phyloP scores from a whole-genome alignment of 2,888 invertebrate species.

The Morpho achilles region DNA sequence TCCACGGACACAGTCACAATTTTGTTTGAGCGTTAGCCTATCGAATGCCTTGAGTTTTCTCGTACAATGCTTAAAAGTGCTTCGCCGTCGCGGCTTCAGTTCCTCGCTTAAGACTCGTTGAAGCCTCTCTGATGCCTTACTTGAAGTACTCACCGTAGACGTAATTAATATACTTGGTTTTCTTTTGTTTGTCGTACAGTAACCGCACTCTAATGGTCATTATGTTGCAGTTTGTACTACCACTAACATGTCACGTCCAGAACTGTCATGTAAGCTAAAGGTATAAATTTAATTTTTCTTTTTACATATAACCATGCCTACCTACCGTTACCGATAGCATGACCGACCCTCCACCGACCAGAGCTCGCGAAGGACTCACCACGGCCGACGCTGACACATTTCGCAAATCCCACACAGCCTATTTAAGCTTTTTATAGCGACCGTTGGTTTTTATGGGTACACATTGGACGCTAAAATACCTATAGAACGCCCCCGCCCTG shows the following conservation, averaged over 20 bases:
- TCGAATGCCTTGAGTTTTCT: slow-evolving; percentile 61
- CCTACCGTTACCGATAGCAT: slow-evolving; percentile 63
- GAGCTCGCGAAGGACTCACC: slow-evolving; percentile 55
- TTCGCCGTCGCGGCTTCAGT: slow-evolving; percentile 73
- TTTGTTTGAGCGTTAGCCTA: slow-evolving; percentile 28
- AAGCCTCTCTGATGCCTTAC: slow-evolving; percentile 73
- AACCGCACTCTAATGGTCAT: slow-evolving; percentile 80
- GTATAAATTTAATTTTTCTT: slow-evolving; percentile 76
- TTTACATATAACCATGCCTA: slow-evolving; percentile 70
- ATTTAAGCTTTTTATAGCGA: slow-evolving; percentile 72
- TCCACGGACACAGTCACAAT: slow-evolving; percentile 13
- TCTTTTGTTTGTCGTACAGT: slow-evolving; percentile 78
- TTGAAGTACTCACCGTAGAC: slow-evolving; percentile 72
- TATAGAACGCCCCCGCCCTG: slow-evolving; percentile 77
- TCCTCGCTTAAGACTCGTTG: slow-evolving; percentile 72
- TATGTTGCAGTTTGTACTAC: slow-evolving; percentile 80
- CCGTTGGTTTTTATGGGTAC: slow-evolving; percentile 76
- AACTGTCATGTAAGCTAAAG: slow-evolving; percentile 79
- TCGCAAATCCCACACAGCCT: slow-evolving; percentile 74
- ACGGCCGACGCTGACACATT: slow-evolving; percentile 68
- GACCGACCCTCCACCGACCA: slow-evolving; percentile 52
- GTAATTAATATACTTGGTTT: slow-evolving; percentile 73
- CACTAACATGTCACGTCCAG: slow-evolving; percentile 80
- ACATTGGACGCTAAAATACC: slow-evolving; percentile 75
- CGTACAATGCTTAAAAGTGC: slow-evolving; percentile 62